Evolutionary conservation across 2,888 invertebrate genomes (phyloP), one percentile per base, ranked within the genome.

Genomic region (Apamea epomidion): DNA sequence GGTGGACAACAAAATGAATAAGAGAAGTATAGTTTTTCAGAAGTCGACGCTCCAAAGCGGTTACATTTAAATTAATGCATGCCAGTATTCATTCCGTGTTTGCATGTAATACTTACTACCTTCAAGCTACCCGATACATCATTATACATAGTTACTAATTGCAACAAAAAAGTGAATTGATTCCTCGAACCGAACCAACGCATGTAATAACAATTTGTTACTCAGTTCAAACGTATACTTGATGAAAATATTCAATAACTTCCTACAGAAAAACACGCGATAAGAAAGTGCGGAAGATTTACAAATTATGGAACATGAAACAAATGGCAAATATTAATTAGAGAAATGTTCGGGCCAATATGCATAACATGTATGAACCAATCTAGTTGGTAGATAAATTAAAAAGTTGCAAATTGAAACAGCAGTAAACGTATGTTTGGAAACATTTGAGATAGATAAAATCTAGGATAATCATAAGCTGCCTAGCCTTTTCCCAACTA

Each of bases 221-320:
- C 58, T 84, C 58, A 67, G 80, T 79, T 29, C 74, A 74, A 88
- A 87, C 86, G 84, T 88, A 88, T 87, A 86, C 84, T 89, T 88
- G 86, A 87, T 87, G 83, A 76, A 74, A 76, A 81, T 72, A 68
- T 67, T 71, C 82, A 70, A 74, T 83, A 65, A 29, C 85, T 87
- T 87, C 87, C 87, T 75, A 69, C 18, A 29, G 0, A n/a, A 54
- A 14, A 60, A 73, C 87, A 88, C 72, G 87, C 85, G 45, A 83
- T 58, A 74, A 10, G 80, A 83, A 85, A 85, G 42, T 83, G 37
- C 85, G 87, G 83, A 87, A 87, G 54, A 58, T 79, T 69, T 54
- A n/a, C 7, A 51, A 60, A 69, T 54, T 62, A 73, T 51, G 0
- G n/a, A 80, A 72, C 64, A 75, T 74, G 86, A 72, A 80, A 75